Evolutionary conservation across 2,888 invertebrate species (phyloP), one percentile per base, ranked within the genome.

Genomic region (Acleris literana): DNA sequence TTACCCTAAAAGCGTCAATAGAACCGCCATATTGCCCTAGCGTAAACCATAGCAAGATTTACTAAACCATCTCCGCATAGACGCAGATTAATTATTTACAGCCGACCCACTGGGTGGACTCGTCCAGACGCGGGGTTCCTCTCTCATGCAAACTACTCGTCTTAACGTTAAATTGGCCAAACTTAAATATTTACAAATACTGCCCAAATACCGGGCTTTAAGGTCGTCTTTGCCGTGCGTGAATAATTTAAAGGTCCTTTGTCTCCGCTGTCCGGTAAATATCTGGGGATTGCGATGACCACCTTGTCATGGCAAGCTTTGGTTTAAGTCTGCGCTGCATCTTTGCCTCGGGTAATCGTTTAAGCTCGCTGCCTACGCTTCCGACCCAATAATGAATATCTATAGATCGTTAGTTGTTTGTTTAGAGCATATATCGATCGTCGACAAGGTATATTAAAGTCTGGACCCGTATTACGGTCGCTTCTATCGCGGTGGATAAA

Each of bases 41-140:
- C 46, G 46, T 46, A 46, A 39, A 39, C 17, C 17, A 44, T n/a
- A n/a, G 44, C 44, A 46, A 3, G 46, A 46, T 17, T 46, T 7
- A 17, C 46, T 82, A 82, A 84, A 85, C 85, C 86, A 73, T 81
- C 77, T 74, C 73, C 81, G 85, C 81, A 89, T 87, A 85, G 86
- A 72, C 78, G 78, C 82, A 90, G 91, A 92, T 92, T 90, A 92
- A 92, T 92, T 92, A 92, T 92, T 92, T 92, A 92, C 87, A 87
- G 84, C 79, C 82, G 76, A 77, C 80, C 84, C 87, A 81, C 81
- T 79, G 87, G 88, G 85, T 79, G 86, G 89, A 81, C 86, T 91
- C 88, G 90, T 86, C 88, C 89, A 92, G 92, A 91, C 91, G 84
- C 80, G 77, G 83, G 85, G 86, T 86, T 88, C 83, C 89, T 88